Conservation (phyloP, 1,140 invertebrate species). For the Papilio helenus region DNA sequence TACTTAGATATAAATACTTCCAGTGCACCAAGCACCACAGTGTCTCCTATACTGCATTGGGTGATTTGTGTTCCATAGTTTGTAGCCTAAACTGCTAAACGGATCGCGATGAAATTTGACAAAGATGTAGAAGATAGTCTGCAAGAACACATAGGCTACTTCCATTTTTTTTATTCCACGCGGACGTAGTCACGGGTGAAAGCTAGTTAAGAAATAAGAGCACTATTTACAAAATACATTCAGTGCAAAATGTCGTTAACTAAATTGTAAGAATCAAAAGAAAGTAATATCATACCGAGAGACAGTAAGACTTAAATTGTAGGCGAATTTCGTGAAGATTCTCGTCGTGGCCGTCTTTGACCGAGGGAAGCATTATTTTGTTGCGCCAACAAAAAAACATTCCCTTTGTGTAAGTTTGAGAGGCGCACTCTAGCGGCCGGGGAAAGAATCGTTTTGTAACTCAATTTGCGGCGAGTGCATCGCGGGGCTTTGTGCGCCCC, state of each 20-base stretch:
- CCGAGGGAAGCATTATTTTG: conserved; percentile 44
- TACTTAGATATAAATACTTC: no score
- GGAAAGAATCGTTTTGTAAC: conserved; percentile 79
- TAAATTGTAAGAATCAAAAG: not conserved
- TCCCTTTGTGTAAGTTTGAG: conserved; percentile 66
- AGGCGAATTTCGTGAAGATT: conserved; percentile 13
- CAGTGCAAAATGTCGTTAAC: not conserved
- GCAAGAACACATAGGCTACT: no score
- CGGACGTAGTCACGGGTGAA: no score
- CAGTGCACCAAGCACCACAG: no score
- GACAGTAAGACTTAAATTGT: not conserved
- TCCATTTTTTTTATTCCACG: no score
- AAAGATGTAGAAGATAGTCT: no score
- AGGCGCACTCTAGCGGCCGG: conserved; percentile 50
- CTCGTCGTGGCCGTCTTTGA: conserved; percentile 31
- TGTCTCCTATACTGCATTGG: no score
- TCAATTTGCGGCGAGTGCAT: conserved; percentile 72
- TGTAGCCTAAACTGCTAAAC: no score
- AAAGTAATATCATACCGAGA: not conserved
- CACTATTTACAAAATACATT: not conserved
- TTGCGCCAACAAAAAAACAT: conserved; percentile 45
- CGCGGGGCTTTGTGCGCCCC: conserved; percentile 54
- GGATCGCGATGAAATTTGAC: no score
- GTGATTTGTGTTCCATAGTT: no score
- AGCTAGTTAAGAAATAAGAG: no score